Conservation (phyloP, 2,113 vertebrate genomes). For the Alligator mississippiensis region DNA sequence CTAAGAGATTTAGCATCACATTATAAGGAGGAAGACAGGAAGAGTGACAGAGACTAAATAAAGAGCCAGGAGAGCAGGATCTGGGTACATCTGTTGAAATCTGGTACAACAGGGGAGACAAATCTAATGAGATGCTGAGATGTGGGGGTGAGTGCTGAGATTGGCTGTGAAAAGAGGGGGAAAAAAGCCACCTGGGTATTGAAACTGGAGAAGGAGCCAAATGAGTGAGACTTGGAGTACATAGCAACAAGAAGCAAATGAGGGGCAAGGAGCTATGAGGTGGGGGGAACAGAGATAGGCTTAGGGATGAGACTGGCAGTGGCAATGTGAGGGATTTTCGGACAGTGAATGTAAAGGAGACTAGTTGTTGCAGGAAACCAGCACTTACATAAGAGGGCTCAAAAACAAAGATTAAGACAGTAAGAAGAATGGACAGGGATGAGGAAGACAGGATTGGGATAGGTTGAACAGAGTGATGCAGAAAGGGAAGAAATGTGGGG, state of each 20-base stretch:
- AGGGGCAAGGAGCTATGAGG: background rate
- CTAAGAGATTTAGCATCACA: background rate
- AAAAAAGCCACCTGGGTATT: background rate
- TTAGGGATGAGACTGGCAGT: background rate
- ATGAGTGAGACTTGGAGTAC: background rate
- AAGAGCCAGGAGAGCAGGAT: background rate
- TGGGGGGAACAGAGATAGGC: background rate
- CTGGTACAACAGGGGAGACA: background rate
- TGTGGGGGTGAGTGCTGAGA: background rate
- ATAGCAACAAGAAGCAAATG: background rate
- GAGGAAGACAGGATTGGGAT: fast-evolving
- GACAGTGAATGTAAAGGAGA: background rate
- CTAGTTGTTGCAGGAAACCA: background rate
- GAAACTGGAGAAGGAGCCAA: background rate
- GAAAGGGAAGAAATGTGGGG: fast-evolving
- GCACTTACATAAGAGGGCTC: background rate
- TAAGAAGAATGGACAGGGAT: background rate
- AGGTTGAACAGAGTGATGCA: background rate
- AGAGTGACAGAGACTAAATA: background rate
- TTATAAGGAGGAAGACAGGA: background rate
- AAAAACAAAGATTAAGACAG: background rate
- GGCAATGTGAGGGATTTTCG: background rate
- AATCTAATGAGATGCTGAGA: background rate
- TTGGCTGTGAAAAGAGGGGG: background rate
- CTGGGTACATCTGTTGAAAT: background rate